Percentiles rank a stretch among this genome's conserved stretches.
These are phyloP conservation scores for Delichon dasypus DNA, from an alignment of 2,797 vertebrate species.

Conservation along the genomic window DNA sequence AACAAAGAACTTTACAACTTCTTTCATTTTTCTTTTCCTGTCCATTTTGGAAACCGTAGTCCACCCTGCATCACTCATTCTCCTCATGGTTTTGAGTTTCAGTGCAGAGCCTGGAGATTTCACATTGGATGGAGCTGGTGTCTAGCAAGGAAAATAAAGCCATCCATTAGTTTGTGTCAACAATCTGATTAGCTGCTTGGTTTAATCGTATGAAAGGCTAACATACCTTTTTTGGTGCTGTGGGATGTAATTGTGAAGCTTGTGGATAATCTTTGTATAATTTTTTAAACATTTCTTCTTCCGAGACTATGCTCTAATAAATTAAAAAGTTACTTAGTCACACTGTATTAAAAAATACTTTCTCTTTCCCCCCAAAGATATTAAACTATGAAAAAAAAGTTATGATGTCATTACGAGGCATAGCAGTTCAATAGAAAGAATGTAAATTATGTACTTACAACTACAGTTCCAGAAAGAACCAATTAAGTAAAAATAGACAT, in stretches of 20 bases:
- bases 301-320: slow-evolving; percentile 79
- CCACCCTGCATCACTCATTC: slow-evolving; percentile 88
- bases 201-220: slow-evolving; percentile 24
- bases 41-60: slow-evolving; percentile 81
- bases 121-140: slow-evolving; percentile 60
- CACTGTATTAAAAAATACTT: background rate
- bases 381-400: background rate
- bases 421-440: background rate
- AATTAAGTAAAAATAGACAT: background rate
- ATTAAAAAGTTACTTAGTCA: slow-evolving; percentile 23
- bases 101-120: slow-evolving; percentile 79
- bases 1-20: slow-evolving; percentile 84
- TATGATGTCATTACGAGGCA: background rate
- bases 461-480: background rate
- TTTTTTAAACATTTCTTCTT: slow-evolving; percentile 63
- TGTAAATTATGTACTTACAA: background rate
- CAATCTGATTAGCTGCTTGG: background rate
- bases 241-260: slow-evolving; percentile 21
- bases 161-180: background rate
- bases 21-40: slow-evolving; percentile 86
- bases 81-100: slow-evolving; percentile 84
- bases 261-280: slow-evolving; percentile 48
- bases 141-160: slow-evolving; percentile 58
- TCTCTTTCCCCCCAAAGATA: background rate
- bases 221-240: slow-evolving; percentile 78